Percentiles rank a stretch among this genome's conserved stretches.
phyloP scores from a whole-genome alignment of 2,113 vertebrate genomes.

The Carettochelys insculpta region DNA sequence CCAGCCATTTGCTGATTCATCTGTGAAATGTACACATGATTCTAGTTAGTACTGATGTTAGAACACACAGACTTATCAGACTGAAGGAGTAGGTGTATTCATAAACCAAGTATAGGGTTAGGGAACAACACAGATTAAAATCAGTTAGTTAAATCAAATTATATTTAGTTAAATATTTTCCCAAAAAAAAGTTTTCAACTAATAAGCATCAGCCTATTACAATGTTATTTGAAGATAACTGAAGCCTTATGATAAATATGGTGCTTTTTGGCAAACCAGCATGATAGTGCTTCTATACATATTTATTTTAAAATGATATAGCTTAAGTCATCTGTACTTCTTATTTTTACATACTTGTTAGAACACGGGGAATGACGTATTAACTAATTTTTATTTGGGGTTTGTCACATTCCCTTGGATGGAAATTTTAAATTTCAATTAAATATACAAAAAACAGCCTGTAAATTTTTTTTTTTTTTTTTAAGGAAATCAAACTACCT shows the following conservation, averaged over 20 bases:
- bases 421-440: neutral
- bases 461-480: no score
- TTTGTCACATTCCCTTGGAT: no score
- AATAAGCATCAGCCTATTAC: no score
- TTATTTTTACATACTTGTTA: neutral
- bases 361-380: neutral
- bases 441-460: neutral
- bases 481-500: neutral
- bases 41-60: neutral
- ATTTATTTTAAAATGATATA: neutral
- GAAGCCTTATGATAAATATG: neutral
- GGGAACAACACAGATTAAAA: neutral
- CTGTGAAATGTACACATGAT: conserved; percentile 70
- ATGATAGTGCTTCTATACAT: neutral
- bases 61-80: neutral
- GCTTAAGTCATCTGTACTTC: neutral
- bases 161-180: neutral
- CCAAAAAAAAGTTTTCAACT: no score
- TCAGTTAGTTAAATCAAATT: no score
- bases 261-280: neutral
- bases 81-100: neutral
- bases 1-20: conserved; percentile 96
- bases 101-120: neutral
- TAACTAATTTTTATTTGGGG: neutral
- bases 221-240: neutral